Evolutionary conservation across 1,140 invertebrate genomes (phyloP).

Genomic region (Caenorhabditis elegans): DNA sequence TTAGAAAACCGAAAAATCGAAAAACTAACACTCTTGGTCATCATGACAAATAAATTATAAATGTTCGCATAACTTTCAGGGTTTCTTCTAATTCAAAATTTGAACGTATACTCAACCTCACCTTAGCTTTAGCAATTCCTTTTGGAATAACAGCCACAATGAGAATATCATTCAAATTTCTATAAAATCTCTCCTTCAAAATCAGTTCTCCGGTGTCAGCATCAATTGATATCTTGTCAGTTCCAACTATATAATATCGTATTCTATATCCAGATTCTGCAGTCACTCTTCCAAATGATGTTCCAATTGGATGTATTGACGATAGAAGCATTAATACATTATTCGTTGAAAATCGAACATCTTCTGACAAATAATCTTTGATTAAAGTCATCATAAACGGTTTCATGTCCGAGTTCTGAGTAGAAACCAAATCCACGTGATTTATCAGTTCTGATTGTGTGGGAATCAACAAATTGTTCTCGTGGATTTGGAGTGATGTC

Average conservation of each 20-base stretch:
- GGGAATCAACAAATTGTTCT: not conserved
- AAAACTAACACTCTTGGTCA: too few species aligned
- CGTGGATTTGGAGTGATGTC: not conserved
- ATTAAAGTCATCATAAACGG: constrained; percentile 13
- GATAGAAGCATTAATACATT: not conserved
- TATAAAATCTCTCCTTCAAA: not conserved
- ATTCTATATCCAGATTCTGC: not conserved
- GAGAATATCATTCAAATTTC: not conserved
- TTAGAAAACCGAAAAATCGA: too few species aligned
- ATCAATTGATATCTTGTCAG: not conserved
- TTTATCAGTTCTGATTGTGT: not conserved
- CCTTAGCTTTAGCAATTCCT: not conserved
- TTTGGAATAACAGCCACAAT: constrained; percentile 3
- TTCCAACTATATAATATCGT: not conserved
- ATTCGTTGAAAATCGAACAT: not conserved
- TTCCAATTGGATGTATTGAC: not conserved
- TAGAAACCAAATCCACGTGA: not conserved
- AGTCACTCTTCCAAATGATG: not conserved
- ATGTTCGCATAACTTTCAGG: too few species aligned
- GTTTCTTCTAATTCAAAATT: too few species aligned
- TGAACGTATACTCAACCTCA: not conserved
- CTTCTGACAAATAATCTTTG: not conserved
- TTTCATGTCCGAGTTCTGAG: not conserved
- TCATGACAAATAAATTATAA: too few species aligned
- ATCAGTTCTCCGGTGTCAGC: not conserved